These are phyloP conservation scores for Stenolophus ochropezus DNA, from an alignment of 2,888 invertebrate genomes.

Conservation along the genomic window DNA sequence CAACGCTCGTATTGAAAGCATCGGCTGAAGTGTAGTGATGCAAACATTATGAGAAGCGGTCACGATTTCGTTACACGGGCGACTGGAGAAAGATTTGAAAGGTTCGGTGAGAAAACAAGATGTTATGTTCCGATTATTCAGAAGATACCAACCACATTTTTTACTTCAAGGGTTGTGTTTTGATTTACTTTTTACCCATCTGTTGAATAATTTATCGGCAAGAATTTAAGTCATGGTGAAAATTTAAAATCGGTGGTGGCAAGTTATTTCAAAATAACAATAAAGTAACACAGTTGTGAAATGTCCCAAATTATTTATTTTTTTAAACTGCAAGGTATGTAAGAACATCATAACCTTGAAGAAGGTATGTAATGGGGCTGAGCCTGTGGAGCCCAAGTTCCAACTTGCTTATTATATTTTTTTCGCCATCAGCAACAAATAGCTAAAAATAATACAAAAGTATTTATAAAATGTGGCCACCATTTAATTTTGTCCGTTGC, in stretches of 20 bases:
- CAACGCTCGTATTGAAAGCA: neutral
- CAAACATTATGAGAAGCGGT: slow-evolving; percentile 34
- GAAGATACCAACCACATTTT: slow-evolving; percentile 4
- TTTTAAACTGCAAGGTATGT: no score
- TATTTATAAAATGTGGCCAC: no score
- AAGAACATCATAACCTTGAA: no score
- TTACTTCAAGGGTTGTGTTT: slow-evolving; percentile 11
- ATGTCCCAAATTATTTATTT: no score
- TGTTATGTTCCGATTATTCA: slow-evolving; percentile 34
- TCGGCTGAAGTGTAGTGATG: slow-evolving; percentile 12
- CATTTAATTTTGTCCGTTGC: no score
- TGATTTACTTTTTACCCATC: slow-evolving; percentile 21
- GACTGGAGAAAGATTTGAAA: slow-evolving; percentile 23
- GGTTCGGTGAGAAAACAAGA: slow-evolving; percentile 34
- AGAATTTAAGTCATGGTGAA: neutral
- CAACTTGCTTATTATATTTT: no score
- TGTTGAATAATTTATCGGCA: slow-evolving; percentile 10
- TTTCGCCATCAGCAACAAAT: no score
- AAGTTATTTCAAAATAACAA: neutral
- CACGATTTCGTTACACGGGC: slow-evolving; percentile 37
- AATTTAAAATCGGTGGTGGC: neutral
- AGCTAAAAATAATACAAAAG: no score
- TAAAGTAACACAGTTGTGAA: no score
- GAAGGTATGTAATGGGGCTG: no score
- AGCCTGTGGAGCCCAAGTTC: no score